Base-by-base conservation (phyloP, 2,888 invertebrate species). In the Lysandra coridon region DNA sequence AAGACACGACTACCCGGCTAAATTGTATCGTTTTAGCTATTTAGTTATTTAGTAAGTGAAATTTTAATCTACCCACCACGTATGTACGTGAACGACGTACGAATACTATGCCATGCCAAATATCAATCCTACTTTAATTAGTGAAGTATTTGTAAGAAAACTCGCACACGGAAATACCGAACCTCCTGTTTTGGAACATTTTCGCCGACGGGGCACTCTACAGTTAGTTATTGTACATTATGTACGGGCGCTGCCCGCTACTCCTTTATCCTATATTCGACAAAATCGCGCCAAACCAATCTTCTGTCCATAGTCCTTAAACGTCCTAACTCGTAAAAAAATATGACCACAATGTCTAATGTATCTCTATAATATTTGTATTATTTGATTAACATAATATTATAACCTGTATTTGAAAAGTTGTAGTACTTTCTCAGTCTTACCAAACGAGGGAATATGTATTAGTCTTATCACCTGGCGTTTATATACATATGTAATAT, bases 91-190 rank as follows among this genome's bases (percentile, higher is more conserved):
- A 57, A 75, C 60, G 60, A 74, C 75, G 74, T 75, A 75, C 60
- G 78, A 85, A 37, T 69, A 69, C 89, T 87, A 85, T 85, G 83
- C 84, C 85, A 90, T 91, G 91, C 91, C 91, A 91, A 91, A 91
- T 88, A 90, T 83, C 80, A n/a, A 75, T 80, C 80, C 81, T 80
- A 80, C 79, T 79, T 78, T 78, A 69, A 73, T 73, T 77, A 81
- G 78, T 80, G 53, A 80, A 75, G 79, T 76, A 78, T 79, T 80
- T 73, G 78, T 79, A 79, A 80, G 85, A 85, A 85, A 82, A 87
- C 81, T 80, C 89, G 93, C 93, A 90, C 90, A 89, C 90, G 91
- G 93, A 89, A 92, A 91, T 92, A 92, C 91, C 92, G 92, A 92
- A 80, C 79, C 80, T 76, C 78, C 79, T 78, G 57, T 81, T 82